phyloP scores from a whole-genome alignment of 1,140 invertebrate species.

The Neodiprion fabricii region DNA sequence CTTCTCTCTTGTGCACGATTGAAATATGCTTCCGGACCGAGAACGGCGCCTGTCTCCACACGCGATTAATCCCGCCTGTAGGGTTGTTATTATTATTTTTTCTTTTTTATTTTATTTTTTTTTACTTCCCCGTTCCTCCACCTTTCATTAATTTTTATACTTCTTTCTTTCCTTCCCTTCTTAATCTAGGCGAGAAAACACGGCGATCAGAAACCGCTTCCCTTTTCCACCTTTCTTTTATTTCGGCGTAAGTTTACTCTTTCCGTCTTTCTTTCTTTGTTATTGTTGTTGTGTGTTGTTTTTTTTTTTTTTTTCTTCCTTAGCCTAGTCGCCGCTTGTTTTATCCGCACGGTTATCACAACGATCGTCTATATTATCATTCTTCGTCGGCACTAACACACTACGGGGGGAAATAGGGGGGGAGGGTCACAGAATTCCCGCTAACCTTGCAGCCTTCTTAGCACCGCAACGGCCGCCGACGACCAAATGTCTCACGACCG shows the following conservation, averaged over 20 bases:
- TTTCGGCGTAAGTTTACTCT: neutral
- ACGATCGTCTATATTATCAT: neutral
- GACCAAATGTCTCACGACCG: conserved; percentile 50
- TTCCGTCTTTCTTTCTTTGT: neutral
- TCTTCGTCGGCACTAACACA: conserved; percentile 12
- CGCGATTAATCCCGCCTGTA: neutral
- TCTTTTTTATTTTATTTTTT: neutral
- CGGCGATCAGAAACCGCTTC: neutral
- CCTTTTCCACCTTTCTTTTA: neutral
- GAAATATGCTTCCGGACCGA: conserved; percentile 12
- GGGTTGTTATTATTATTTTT: neutral
- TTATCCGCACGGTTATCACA: conserved; percentile 15
- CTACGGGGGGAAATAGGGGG: conserved; percentile 4
- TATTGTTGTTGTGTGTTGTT: neutral
- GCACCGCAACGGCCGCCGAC: conserved; percentile 43
- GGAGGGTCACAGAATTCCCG: conserved; percentile 20
- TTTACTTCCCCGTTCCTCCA: conserved; percentile 22
- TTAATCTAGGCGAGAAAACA: conserved; percentile 16
- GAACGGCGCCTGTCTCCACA: conserved; percentile 9
- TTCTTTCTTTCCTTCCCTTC: neutral
- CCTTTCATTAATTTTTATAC: conserved; percentile 12
- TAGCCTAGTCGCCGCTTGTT: neutral
- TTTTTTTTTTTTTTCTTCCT: conserved; percentile 24
- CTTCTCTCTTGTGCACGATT: neutral
- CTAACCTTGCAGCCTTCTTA: conserved; percentile 31